Conservation (phyloP, 2,797 vertebrate genomes). For the Phalanger gymnotis region DNA sequence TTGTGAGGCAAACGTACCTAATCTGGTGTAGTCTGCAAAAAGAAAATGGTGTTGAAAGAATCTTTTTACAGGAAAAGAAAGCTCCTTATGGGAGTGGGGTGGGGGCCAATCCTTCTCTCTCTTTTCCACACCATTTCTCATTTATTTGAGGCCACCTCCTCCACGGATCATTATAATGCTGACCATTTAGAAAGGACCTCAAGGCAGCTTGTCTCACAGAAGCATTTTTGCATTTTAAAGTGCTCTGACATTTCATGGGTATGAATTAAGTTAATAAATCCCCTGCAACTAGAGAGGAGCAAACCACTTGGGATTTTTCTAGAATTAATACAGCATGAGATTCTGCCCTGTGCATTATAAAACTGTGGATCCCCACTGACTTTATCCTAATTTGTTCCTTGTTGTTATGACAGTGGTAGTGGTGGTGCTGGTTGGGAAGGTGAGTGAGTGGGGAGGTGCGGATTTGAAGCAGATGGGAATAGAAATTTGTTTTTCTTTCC, state of each 20-base stretch:
- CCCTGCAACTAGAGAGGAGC: slow-evolving; percentile 11
- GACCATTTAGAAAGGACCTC: slow-evolving; percentile 41
- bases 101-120: not conserved
- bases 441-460: not conserved
- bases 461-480: not conserved
- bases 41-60: not conserved
- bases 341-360: not conserved
- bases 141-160: slow-evolving; percentile 7
- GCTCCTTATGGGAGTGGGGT: not conserved
- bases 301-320: not conserved
- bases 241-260: not conserved
- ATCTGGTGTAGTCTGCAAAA: not conserved
- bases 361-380: not conserved
- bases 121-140: not conserved
- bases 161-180: not conserved
- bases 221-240: slow-evolving; percentile 31
- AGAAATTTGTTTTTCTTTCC: not conserved
- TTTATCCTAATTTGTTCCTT: not conserved
- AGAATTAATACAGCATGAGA: slow-evolving; percentile 23
- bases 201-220: slow-evolving; percentile 18
- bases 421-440: not conserved
- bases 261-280: slow-evolving; percentile 13
- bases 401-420: not conserved
- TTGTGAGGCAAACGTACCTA: not conserved
- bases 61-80: not conserved